Conservation (phyloP, 2,888 invertebrate species). For the Anagyrus pseudococci region DNA sequence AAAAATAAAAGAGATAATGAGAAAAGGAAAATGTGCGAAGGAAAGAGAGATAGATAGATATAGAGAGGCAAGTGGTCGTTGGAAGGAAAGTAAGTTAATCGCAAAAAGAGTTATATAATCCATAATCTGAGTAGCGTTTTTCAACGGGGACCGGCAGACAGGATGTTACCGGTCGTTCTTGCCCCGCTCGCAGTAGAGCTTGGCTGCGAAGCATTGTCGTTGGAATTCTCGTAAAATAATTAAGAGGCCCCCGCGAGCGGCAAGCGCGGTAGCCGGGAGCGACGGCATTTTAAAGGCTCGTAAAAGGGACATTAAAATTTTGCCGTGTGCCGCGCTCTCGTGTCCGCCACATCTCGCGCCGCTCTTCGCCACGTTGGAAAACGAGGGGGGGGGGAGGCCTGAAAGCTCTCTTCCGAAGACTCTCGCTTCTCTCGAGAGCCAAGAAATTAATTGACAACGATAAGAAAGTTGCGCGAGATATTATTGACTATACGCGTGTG, state of each 20-base stretch:
- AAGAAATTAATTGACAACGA: slow-evolving; percentile 28
- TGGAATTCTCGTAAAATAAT: slow-evolving; percentile 61
- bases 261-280: slow-evolving; percentile 46
- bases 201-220: slow-evolving; percentile 54
- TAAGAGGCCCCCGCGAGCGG: slow-evolving; percentile 47
- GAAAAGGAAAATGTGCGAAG: too few species aligned
- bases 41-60: too few species aligned
- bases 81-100: slow-evolving; percentile 15
- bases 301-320: slow-evolving; percentile 60
- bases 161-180: slow-evolving; percentile 58
- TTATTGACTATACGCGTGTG: too few species aligned
- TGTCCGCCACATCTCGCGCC: too few species aligned
- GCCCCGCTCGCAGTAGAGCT: slow-evolving; percentile 31
- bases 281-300: slow-evolving; percentile 59
- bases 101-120: slow-evolving; percentile 36
- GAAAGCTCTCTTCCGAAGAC: slow-evolving; percentile 29
- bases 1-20: too few species aligned
- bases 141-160: slow-evolving; percentile 48
- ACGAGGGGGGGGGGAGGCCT: slow-evolving; percentile 24
- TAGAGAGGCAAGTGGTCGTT: too few species aligned
- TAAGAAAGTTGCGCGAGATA: slow-evolving; percentile 26
- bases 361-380: too few species aligned
- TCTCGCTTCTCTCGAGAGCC: slow-evolving; percentile 17
- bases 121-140: slow-evolving; percentile 44
- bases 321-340: slow-evolving; percentile 48